Evolutionary conservation across 1,140 invertebrate species (phyloP).

Genomic region (Drosophila sucinea): DNA sequence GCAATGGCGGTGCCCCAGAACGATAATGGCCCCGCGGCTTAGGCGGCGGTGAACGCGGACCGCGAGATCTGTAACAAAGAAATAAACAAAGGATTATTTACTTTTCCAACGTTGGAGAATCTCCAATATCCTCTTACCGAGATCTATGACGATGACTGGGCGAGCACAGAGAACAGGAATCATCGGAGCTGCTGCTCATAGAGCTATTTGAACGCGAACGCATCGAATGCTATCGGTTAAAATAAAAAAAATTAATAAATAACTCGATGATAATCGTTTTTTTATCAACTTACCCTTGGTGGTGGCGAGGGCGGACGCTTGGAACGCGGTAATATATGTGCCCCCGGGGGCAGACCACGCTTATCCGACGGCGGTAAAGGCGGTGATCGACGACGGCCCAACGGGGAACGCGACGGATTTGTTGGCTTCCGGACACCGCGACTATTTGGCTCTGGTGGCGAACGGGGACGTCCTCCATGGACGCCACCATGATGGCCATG

Average conservation of each 20-base stretch:
- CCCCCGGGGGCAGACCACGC: conserved; percentile 42
- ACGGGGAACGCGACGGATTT: conserved; percentile 76
- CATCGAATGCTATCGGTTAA: conserved; percentile 61
- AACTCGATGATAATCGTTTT: not conserved
- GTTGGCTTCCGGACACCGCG: conserved; percentile 54
- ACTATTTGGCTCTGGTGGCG: conserved; percentile 70
- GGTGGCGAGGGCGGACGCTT: conserved; percentile 83
- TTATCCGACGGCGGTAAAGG: conserved; percentile 59
- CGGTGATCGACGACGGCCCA: conserved; percentile 70
- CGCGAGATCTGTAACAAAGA: conserved; percentile 57
- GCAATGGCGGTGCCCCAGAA: conserved; percentile 56
- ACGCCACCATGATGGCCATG: conserved; percentile 35
- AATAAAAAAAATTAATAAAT: not conserved
- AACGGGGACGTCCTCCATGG: conserved; percentile 61
- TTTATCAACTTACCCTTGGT: conserved; percentile 68
- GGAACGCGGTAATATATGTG: conserved; percentile 77
- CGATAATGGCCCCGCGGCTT: conserved; percentile 80
- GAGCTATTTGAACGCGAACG: conserved; percentile 87
- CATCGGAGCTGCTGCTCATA: conserved; percentile 90
- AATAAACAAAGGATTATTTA: conserved; percentile 58
- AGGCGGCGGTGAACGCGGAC: conserved; percentile 77
- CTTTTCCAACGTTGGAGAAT: no score
- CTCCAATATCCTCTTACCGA: conserved; percentile 54
- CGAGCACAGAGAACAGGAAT: conserved; percentile 90
- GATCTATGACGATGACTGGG: conserved; percentile 81